Conservation (phyloP, 2,888 invertebrate genomes). For the Stenodema calcarata region DNA sequence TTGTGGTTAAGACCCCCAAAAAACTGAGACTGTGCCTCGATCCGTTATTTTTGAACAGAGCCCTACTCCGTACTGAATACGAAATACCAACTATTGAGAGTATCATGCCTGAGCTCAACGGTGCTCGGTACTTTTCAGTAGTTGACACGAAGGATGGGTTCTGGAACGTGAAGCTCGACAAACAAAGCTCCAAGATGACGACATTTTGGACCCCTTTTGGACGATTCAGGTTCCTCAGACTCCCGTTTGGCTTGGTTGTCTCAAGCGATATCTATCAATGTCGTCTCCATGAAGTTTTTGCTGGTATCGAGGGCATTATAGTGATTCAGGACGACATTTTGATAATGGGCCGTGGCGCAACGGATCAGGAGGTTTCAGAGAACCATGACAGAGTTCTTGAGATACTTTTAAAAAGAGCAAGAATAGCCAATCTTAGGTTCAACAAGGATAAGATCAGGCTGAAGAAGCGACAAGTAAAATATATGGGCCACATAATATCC, state of each 20-base stretch:
- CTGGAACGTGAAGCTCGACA: conserved; percentile 55
- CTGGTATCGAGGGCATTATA: not conserved
- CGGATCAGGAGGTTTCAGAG: not conserved
- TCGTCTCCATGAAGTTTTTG: not conserved
- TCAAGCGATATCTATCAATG: not conserved
- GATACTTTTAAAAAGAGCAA: not conserved
- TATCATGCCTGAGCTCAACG: conserved; percentile 3
- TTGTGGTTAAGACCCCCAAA: conserved; percentile 27
- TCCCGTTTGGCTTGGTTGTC: not conserved
- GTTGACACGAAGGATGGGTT: conserved; percentile 59
- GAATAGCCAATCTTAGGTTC: not conserved
- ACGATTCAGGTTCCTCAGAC: conserved; percentile 45
- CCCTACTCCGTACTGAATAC: not conserved
- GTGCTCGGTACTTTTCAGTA: conserved; percentile 54
- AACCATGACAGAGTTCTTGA: conserved; percentile 9
- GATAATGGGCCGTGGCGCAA: not conserved
- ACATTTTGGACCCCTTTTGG: conserved; percentile 56
- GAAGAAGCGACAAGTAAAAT: not conserved
- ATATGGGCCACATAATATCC: not conserved
- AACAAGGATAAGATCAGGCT: no score
- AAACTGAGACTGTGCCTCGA: conserved; percentile 12
- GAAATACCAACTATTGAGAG: conserved; percentile 20
- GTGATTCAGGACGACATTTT: conserved; percentile 11
- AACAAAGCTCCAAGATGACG: conserved; percentile 52
- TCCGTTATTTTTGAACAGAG: conserved; percentile 21